Evolutionary conservation across 2,888 invertebrate genomes (phyloP), one percentile per base, ranked within the genome.

Genomic region (Syrista parreyssii): DNA sequence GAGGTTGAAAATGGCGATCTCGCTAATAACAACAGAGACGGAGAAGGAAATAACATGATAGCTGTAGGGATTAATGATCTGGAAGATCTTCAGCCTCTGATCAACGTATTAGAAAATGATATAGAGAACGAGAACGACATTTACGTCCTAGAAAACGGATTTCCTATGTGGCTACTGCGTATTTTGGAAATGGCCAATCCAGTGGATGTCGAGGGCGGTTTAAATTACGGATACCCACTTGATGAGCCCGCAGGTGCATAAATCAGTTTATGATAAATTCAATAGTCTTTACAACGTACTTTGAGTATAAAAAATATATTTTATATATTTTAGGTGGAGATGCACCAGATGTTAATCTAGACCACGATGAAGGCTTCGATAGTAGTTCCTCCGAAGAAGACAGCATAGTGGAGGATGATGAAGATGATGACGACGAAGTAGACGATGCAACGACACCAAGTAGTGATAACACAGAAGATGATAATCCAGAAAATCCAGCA

Each of bases 11-110:
- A 93, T 80, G 93, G 93, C 2, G 93, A 93, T 87, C 88, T 93
- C 55, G 93, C 92, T 3, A 93, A 93, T 83, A 93, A 93, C 82
- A 93, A 93, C 83, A 89, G 93, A 73, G 93, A 93, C 81, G 88
- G 89, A 11, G 93, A 93, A 86, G 93, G 93, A 34, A 93, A 92
- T 83, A 92, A 92, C 80, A 90, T 92, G 82, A 88, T 90, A 23
- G 90, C 91, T 34, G 81, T 81, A 31, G 82, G 68, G 3, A 86
- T 83, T 12, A 83, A 88, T 68, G 81, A 82, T 11, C 84, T 87
- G 15, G 86, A 87, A n/a, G 88, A 89, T 74, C 74, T 89, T 4
- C 86, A 86, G 68, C 89, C 89, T 0, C 68, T 90, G 0, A 88
- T 90, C 30, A 84, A 88, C 31, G 88, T 85, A 1, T 78, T 89